phyloP scores from a whole-genome alignment of 2,888 invertebrate species.

The Thymelicus acteon region DNA sequence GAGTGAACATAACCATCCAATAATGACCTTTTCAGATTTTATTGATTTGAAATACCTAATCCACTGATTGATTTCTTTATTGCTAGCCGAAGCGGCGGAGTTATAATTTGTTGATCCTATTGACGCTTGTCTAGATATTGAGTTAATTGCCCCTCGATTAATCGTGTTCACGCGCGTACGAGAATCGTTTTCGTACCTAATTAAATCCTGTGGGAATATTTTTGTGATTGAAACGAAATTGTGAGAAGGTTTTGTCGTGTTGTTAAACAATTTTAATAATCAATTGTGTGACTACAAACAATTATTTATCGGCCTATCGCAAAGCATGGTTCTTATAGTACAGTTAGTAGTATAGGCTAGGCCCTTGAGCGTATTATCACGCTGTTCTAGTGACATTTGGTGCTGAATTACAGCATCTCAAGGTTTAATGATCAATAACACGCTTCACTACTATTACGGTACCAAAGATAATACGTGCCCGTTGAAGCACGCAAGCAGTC shows the following conservation, averaged over 20 bases:
- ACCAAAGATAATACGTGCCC: too few relatives aligned
- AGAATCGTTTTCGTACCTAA: slow-evolving; percentile 78
- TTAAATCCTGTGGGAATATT: slow-evolving; percentile 73
- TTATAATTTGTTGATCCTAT: slow-evolving; percentile 72
- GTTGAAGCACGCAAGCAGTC: too few relatives aligned
- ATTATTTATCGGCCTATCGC: too few relatives aligned
- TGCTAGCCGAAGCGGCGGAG: slow-evolving; percentile 67
- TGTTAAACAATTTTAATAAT: background rate
- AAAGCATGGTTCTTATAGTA: background rate
- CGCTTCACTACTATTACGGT: too few relatives aligned
- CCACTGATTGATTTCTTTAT: slow-evolving; percentile 84
- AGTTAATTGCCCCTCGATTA: slow-evolving; percentile 75
- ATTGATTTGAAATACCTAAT: slow-evolving; percentile 84
- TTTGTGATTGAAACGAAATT: slow-evolving; percentile 40
- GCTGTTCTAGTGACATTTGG: too few relatives aligned
- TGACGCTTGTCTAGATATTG: slow-evolving; percentile 73
- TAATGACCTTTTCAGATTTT: slow-evolving; percentile 78
- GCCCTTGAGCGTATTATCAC: too few relatives aligned
- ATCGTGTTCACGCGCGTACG: slow-evolving; percentile 74
- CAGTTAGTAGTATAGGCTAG: too few relatives aligned
- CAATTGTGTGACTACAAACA: background rate
- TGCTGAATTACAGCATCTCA: too few relatives aligned
- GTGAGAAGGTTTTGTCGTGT: slow-evolving; percentile 19
- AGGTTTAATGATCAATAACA: too few relatives aligned
- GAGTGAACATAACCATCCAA: slow-evolving; percentile 51